Percentiles rank a stretch among this genome's conserved stretches.
Conservation (phyloP, 2,888 invertebrate species). For the Stegana nigrithorax region DNA sequence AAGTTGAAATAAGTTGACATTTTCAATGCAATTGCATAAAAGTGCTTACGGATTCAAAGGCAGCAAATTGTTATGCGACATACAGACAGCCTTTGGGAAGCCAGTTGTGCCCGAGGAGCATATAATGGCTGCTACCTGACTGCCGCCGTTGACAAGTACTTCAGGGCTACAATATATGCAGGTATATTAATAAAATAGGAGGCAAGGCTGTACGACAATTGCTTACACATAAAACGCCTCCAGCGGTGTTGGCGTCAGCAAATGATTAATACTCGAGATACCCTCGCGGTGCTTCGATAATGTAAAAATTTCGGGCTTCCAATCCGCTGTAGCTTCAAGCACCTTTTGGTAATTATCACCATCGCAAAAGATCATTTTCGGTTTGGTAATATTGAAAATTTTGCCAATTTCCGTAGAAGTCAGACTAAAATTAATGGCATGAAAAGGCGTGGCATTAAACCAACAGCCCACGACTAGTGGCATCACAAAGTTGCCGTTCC, state of each 20-base stretch:
- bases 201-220: too few species aligned
- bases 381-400: slow-evolving; percentile 1
- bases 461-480: slow-evolving; percentile 45
- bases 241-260: slow-evolving; percentile 35
- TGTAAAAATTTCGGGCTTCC: slow-evolving; percentile 36
- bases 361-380: not conserved
- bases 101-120: slow-evolving; percentile 55
- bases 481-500: slow-evolving; percentile 45
- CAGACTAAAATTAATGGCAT: slow-evolving; percentile 43
- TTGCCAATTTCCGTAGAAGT: too few species aligned
- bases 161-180: slow-evolving; percentile 38
- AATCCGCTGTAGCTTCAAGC: slow-evolving; percentile 31
- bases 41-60: slow-evolving; percentile 22
- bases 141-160: slow-evolving; percentile 31
- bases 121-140: slow-evolving; percentile 43
- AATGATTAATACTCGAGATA: slow-evolving; percentile 29
- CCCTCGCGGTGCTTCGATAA: slow-evolving; percentile 33
- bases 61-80: slow-evolving; percentile 36
- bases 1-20: not conserved
- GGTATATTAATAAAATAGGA: too few species aligned
- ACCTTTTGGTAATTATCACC: slow-evolving; percentile 11
- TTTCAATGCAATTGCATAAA: not conserved
- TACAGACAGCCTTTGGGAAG: slow-evolving; percentile 47
- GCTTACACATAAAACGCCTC: slow-evolving; percentile 39
- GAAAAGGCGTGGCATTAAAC: slow-evolving; percentile 46